phyloP scores from a whole-genome alignment of 2,113 vertebrate genomes.

The Misgurnus mizolepis region DNA sequence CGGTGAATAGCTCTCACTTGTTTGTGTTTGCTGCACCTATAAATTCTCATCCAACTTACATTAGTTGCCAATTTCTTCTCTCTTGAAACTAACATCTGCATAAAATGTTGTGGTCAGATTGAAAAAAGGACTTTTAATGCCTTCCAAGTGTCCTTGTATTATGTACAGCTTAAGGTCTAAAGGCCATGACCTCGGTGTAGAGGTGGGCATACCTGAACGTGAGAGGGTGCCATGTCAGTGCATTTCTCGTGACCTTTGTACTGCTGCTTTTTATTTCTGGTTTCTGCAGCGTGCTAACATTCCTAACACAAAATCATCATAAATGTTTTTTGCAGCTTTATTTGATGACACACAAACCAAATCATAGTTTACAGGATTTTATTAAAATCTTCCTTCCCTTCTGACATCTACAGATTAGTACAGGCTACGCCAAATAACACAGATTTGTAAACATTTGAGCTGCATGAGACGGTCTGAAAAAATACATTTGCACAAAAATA shows the following conservation, averaged over 20 bases:
- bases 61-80: background rate
- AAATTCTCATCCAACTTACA: background rate
- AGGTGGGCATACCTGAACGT: background rate
- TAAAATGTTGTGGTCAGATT: background rate
- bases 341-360: background rate
- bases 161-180: background rate
- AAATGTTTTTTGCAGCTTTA: background rate
- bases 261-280: background rate
- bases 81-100: background rate
- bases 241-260: background rate
- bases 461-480: conserved; percentile 57
- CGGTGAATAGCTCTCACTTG: too few relatives aligned
- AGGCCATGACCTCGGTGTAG: background rate
- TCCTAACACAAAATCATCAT: background rate
- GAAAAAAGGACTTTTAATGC: conserved; percentile 11
- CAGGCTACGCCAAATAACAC: conserved; percentile 65
- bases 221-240: background rate
- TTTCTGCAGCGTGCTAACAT: conserved; percentile 24
- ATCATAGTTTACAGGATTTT: conserved; percentile 29
- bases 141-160: conserved; percentile 24
- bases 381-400: conserved; percentile 61
- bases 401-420: conserved; percentile 52
- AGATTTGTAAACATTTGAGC: conserved; percentile 75
- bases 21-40: background rate
- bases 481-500: conserved; percentile 59